Conservation (phyloP, 2,113 vertebrate species). For the Collichthys lucidus region DNA sequence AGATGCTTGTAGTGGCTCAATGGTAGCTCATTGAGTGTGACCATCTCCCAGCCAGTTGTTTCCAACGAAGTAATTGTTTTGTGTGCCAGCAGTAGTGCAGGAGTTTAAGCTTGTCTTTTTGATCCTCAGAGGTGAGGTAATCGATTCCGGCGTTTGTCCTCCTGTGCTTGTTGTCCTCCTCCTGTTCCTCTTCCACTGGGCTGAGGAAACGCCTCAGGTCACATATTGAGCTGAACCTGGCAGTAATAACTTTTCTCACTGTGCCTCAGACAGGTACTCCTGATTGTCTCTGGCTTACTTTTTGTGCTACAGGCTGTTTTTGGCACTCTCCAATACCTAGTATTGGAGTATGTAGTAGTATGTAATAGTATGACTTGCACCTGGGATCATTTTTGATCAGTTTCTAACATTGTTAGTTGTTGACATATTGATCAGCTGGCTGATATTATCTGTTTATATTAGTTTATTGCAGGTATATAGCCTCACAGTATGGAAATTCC, state of each 20-base stretch:
- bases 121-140: conserved; percentile 45
- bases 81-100: not conserved
- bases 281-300: conserved; percentile 35
- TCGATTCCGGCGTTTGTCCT: conserved; percentile 46
- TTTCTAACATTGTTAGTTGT: not conserved
- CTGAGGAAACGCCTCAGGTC: conserved; percentile 62
- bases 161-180: conserved; percentile 30
- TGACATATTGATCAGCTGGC: not conserved
- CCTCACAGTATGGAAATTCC: no score
- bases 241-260: conserved; percentile 56
- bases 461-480: not conserved
- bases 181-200: conserved; percentile 18
- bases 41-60: conserved; percentile 9
- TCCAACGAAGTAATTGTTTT: conserved; percentile 18
- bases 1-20: not conserved
- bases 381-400: not conserved
- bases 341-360: no score
- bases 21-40: not conserved
- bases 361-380: no score
- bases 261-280: conserved; percentile 34
- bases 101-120: conserved; percentile 35
- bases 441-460: not conserved
- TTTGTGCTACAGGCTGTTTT: conserved; percentile 19
- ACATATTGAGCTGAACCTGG: conserved; percentile 60
- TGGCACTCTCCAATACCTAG: not conserved